Base-by-base conservation (phyloP, 2,888 invertebrate genomes). In the Brachynemurus nebulosus region DNA sequence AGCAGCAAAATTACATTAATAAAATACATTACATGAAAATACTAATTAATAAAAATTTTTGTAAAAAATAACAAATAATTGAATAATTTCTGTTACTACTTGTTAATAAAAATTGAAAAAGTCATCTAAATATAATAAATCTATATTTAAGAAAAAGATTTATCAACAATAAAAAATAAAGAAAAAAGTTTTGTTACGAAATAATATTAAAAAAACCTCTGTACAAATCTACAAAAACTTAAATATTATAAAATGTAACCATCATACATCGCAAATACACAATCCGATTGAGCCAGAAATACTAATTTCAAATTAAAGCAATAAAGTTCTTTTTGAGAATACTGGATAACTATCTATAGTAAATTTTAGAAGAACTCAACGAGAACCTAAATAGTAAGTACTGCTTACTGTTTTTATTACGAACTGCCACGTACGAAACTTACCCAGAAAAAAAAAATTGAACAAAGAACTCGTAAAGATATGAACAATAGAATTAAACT, bases 241-340 rank as follows among this genome's bases (percentile, higher is more conserved):
- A 30, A 30, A 30, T 4, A 30, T 30, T 30, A 30, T 7, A 7
- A 23, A 30, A 12, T n/a, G 14, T n/a, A 30, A 30, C n/a, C 30
- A 30, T 30, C 30, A 30, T 6, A 30, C 30, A 30, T 30, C 30
- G 30, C 30, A 30, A 30, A 30, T 30, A 30, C 30, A 30, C 30
- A 30, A 14, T 30, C 14, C 3, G 30, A n/a, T n/a, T n/a, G n/a
- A n/a, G n/a, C n/a, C n/a, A n/a, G n/a, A n/a, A n/a, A n/a, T n/a
- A n/a, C n/a, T n/a, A n/a, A n/a, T n/a, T n/a, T n/a, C n/a, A n/a
- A n/a, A n/a, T n/a, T n/a, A n/a, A n/a, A n/a, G n/a, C n/a, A n/a
- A n/a, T n/a, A n/a, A n/a, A n/a, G n/a, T n/a, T n/a, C n/a, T n/a
- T n/a, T n/a, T n/a, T n/a, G n/a, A n/a, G n/a, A n/a, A n/a, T n/a